These are phyloP conservation scores for Campoletis raptor DNA, from an alignment of 2,888 invertebrate species.

Conservation along the genomic window DNA sequence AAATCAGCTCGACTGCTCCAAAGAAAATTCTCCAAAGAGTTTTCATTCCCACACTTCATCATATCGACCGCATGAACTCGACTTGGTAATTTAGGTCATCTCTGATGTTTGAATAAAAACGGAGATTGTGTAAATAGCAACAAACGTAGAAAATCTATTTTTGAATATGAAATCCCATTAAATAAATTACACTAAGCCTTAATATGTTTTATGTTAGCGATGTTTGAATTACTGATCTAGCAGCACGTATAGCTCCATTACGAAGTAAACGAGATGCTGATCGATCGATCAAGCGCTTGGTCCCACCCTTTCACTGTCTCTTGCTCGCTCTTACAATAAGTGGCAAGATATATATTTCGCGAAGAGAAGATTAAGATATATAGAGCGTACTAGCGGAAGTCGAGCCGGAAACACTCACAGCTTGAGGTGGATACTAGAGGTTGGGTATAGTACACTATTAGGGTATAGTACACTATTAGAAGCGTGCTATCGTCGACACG, in stretches of 20 bases:
- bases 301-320: not conserved
- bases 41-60: not conserved
- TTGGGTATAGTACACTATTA: conserved; percentile 53
- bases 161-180: not conserved
- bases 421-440: conserved; percentile 54
- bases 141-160: not conserved
- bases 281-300: conserved; percentile 62
- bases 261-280: conserved; percentile 62
- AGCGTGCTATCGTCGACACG: conserved; percentile 65
- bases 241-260: conserved; percentile 53
- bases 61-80: not conserved
- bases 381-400: conserved; percentile 55
- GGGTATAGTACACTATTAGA: conserved; percentile 50
- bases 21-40: not conserved
- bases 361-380: conserved; percentile 52
- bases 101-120: not conserved
- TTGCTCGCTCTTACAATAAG: conserved; percentile 50
- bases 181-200: not conserved
- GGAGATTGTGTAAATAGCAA: not conserved
- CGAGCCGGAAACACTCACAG: conserved; percentile 67
- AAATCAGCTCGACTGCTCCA: not conserved
- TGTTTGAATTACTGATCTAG: conserved; percentile 37
- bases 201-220: not conserved
- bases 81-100: not conserved
- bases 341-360: conserved; percentile 57